Evolutionary conservation across 2,888 invertebrate genomes (phyloP).

Genomic region (Phyto melanocephala): DNA sequence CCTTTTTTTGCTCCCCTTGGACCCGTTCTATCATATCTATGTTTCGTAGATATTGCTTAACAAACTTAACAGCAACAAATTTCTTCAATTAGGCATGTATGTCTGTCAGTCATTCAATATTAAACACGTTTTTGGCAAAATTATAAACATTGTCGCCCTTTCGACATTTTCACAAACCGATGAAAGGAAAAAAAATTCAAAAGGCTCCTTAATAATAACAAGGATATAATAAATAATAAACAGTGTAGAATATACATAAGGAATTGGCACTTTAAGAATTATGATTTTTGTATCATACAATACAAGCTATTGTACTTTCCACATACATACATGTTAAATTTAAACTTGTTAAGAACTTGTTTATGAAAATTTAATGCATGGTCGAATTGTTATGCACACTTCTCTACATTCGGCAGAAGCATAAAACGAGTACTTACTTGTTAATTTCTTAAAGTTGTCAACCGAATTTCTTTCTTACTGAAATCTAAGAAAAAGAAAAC

Average conservation of each 20-base stretch:
- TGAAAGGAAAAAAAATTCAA: neutral
- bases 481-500: too few species aligned
- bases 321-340: neutral
- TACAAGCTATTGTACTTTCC: too few species aligned
- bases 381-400: neutral
- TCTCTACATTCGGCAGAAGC: too few species aligned
- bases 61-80: neutral
- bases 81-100: neutral
- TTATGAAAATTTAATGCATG: neutral
- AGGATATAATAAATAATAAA: neutral
- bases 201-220: slow-evolving; percentile 19
- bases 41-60: too few species aligned
- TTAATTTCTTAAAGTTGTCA: too few species aligned
- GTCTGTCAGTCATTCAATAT: neutral
- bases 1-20: too few species aligned
- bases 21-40: too few species aligned
- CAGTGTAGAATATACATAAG: neutral
- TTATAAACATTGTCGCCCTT: neutral
- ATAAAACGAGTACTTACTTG: too few species aligned
- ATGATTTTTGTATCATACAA: neutral
- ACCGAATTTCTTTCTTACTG: too few species aligned
- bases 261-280: neutral
- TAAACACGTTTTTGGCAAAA: slow-evolving; percentile 24
- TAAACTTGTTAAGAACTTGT: neutral
- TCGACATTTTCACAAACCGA: neutral